A percentile compares a stretch with the other conserved stretches of the same genome.
phyloP scores from a whole-genome alignment of 2,888 invertebrate species.

The Parnassius apollo region DNA sequence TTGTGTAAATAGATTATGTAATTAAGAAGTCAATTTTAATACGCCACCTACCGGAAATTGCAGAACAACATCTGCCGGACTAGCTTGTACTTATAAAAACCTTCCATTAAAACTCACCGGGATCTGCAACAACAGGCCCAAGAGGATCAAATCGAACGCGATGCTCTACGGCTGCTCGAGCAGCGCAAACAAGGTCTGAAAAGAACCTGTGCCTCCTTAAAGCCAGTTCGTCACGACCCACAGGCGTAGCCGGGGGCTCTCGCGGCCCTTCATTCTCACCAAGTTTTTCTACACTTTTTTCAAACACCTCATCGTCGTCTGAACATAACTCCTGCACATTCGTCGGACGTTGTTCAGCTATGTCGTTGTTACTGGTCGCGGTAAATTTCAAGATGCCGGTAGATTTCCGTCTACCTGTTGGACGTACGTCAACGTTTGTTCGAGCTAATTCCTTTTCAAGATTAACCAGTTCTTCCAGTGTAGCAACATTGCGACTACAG shows the following conservation, averaged over 20 bases:
- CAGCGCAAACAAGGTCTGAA: conserved; percentile 87
- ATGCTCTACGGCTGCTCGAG: conserved; percentile 87
- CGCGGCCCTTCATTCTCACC: conserved; percentile 76
- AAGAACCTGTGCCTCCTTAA: conserved; percentile 88
- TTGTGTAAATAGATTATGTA: no score
- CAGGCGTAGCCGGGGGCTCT: conserved; percentile 88
- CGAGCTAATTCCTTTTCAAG: conserved; percentile 66
- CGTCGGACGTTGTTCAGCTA: conserved; percentile 49
- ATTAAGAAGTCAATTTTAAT: no score
- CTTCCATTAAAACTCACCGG: conserved; percentile 64
- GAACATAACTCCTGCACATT: conserved; percentile 48
- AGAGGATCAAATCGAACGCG: conserved; percentile 88
- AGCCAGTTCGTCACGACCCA: conserved; percentile 89
- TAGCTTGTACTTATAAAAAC: conserved; percentile 3
- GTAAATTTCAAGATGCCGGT: conserved; percentile 71
- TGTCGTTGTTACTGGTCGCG: conserved; percentile 55
- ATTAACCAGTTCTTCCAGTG: conserved; percentile 62
- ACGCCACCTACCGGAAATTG: no score
- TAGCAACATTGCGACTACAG: conserved; percentile 63
- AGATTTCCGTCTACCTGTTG: conserved; percentile 64
- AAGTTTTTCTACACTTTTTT: conserved; percentile 57
- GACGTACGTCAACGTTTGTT: conserved; percentile 67
- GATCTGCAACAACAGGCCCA: conserved; percentile 83
- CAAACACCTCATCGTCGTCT: conserved; percentile 84
- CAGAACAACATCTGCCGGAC: no score